Conservation (phyloP, 2,113 vertebrate genomes). For the Lipophrys pholis region DNA sequence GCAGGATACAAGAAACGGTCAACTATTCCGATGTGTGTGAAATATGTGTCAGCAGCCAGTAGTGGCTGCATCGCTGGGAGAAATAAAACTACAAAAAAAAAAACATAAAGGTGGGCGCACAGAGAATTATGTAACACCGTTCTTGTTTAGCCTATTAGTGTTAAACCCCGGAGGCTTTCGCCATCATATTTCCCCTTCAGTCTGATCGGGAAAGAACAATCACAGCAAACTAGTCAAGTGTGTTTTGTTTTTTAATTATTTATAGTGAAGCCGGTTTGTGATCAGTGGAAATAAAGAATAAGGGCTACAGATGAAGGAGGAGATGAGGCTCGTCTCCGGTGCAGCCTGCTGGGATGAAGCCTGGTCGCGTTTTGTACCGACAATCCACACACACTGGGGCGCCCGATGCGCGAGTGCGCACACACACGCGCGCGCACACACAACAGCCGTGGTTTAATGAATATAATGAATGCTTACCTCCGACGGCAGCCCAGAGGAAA, state of each 20-base stretch:
- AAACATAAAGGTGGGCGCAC: constrained; percentile 27
- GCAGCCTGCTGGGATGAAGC: constrained; percentile 3
- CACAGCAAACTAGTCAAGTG: background rate
- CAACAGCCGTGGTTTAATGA: background rate
- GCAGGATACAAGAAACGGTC: too few species aligned
- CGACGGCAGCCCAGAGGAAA: constrained; percentile 66
- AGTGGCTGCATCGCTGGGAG: background rate
- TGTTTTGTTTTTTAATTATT: background rate
- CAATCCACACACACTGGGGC: background rate
- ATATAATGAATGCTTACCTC: constrained; percentile 64
- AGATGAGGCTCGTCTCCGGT: constrained; percentile 14
- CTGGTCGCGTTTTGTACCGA: background rate
- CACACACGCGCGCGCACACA: background rate
- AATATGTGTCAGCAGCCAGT: background rate
- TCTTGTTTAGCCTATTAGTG: constrained; percentile 53
- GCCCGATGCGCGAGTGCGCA: too few species aligned
- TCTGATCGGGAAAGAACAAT: background rate
- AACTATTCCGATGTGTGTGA: background rate
- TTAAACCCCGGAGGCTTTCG: constrained; percentile 28
- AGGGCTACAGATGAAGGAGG: constrained; percentile 1
- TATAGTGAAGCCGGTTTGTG: background rate
- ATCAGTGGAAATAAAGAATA: background rate
- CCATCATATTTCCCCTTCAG: background rate
- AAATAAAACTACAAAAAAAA: too few species aligned
- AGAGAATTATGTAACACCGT: constrained; percentile 64